These are phyloP conservation scores for Tetrao urogallus DNA, from an alignment of 2,113 vertebrate species.

Conservation along the genomic window DNA sequence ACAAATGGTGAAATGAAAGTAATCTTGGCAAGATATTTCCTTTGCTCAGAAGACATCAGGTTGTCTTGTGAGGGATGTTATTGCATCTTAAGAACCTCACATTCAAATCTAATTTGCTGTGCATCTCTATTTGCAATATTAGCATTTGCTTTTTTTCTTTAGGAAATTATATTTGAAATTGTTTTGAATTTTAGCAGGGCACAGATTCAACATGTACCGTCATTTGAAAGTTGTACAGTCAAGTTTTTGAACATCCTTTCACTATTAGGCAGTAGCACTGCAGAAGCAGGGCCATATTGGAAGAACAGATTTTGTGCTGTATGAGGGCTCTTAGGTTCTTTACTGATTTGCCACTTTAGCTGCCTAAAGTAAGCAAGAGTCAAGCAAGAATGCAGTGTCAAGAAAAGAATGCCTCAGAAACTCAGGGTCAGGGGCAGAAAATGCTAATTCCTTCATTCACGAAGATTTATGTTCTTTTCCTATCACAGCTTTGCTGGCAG, in stretches of 20 bases:
- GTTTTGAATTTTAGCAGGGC: background rate
- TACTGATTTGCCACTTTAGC: background rate
- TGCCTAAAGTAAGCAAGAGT: background rate
- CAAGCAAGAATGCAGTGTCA: background rate
- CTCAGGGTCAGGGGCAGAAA: background rate
- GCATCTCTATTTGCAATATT: background rate
- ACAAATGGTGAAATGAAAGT: background rate
- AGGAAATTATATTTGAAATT: background rate
- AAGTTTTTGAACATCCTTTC: background rate
- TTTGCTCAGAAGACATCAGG: background rate
- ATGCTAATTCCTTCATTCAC: background rate
- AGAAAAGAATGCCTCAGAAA: background rate
- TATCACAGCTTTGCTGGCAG: background rate
- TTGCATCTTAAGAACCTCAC: background rate
- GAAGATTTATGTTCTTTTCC: background rate
- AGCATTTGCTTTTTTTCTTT: background rate
- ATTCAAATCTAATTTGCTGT: background rate
- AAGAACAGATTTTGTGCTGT: background rate
- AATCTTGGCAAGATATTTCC: background rate
- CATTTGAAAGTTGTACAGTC: background rate
- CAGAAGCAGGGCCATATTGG: background rate
- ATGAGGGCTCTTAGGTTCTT: background rate
- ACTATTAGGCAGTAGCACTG: background rate
- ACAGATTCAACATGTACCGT: background rate
- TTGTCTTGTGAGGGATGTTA: background rate